These are phyloP conservation scores for Arge pagana DNA, from an alignment of 2,888 invertebrate species.

Conservation along the genomic window DNA sequence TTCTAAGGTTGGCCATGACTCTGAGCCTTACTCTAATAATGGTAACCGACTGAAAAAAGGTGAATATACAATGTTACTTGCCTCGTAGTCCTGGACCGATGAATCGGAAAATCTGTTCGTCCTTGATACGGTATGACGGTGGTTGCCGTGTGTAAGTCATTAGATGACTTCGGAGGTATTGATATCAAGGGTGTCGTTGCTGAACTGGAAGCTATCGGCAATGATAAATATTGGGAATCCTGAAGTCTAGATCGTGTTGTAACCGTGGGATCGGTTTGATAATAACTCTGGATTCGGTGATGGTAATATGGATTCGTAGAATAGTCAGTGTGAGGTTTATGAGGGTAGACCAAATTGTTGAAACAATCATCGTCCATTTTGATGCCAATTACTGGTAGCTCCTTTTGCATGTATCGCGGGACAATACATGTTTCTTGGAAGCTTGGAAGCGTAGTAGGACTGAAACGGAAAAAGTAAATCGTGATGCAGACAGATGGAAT, in stretches of 20 bases:
- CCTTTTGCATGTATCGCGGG: slow-evolving; percentile 69
- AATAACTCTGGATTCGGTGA: slow-evolving; percentile 41
- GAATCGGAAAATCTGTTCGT: slow-evolving; percentile 77
- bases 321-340: slow-evolving; percentile 46
- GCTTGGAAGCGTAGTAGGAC: slow-evolving; percentile 75
- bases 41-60: too few species aligned
- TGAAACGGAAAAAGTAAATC: slow-evolving; percentile 30
- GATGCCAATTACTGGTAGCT: slow-evolving; percentile 69
- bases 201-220: slow-evolving; percentile 50
- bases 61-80: too few species aligned
- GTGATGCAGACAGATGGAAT: too few species aligned
- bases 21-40: too few species aligned
- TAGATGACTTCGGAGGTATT: slow-evolving; percentile 68
- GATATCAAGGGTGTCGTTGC: slow-evolving; percentile 67
- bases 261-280: slow-evolving; percentile 43
- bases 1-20: too few species aligned
- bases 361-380: slow-evolving; percentile 89
- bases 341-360: slow-evolving; percentile 59
- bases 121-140: slow-evolving; percentile 65
- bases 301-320: slow-evolving; percentile 42
- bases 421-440: slow-evolving; percentile 88
- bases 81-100: slow-evolving; percentile 80
- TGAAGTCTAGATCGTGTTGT: slow-evolving; percentile 55
- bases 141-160: slow-evolving; percentile 69
- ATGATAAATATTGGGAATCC: slow-evolving; percentile 42